phyloP scores from a whole-genome alignment of 2,113 vertebrate genomes.

The Girardinichthys multiradiatus region DNA sequence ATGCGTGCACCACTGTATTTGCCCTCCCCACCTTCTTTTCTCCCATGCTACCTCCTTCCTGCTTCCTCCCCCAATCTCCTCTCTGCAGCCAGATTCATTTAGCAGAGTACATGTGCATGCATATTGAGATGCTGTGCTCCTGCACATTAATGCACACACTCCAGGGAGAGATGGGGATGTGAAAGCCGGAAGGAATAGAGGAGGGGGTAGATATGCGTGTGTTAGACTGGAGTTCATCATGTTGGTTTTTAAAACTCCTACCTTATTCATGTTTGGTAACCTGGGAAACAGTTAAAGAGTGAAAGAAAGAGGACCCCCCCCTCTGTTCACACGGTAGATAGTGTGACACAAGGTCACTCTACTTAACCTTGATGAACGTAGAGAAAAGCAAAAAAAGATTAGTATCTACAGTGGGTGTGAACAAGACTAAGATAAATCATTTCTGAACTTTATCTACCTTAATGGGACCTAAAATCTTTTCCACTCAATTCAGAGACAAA shows the following conservation, averaged over 20 bases:
- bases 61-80: constrained; percentile 63
- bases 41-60: constrained; percentile 69
- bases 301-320: constrained; percentile 20
- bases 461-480: background rate
- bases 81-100: constrained; percentile 76
- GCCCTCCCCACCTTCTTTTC: constrained; percentile 63
- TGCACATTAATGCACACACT: constrained; percentile 65
- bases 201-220: constrained; percentile 6
- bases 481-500: background rate
- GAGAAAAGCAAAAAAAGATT: constrained; percentile 23
- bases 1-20: constrained; percentile 51
- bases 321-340: constrained; percentile 20
- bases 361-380: constrained; percentile 55
- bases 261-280: constrained; percentile 73
- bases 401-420: background rate
- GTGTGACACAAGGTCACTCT: constrained; percentile 51
- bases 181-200: constrained; percentile 12
- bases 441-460: background rate
- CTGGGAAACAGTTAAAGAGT: constrained; percentile 59
- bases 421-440: background rate
- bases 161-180: constrained; percentile 36
- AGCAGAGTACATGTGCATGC: constrained; percentile 64
- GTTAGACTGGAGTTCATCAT: constrained; percentile 22
- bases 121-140: constrained; percentile 53
- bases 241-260: constrained; percentile 57